These are phyloP conservation scores for Maccullochella peelii DNA, from an alignment of 2,113 vertebrate species.

Conservation along the genomic window DNA sequence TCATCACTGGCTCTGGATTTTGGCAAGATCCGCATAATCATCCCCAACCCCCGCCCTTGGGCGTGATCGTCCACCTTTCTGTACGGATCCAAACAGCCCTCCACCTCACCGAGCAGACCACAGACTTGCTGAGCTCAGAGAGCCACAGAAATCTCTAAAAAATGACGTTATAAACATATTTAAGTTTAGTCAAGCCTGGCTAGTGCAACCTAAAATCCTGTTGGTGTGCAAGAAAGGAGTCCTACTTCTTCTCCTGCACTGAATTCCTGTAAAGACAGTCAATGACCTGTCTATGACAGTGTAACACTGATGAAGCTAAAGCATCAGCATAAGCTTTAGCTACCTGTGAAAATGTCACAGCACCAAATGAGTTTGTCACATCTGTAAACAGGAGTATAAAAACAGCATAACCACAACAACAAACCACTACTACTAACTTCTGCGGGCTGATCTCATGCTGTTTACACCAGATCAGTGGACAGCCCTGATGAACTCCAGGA, in stretches of 20 bases:
- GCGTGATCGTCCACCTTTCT: conserved; percentile 51
- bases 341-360: no score
- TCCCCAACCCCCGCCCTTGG: conserved; percentile 48
- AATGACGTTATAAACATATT: no score
- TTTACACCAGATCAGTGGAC: conserved; percentile 65
- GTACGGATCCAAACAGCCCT: conserved; percentile 41
- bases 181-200: neutral
- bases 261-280: neutral
- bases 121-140: conserved; percentile 1
- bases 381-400: neutral
- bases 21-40: conserved; percentile 78
- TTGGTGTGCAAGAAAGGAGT: neutral
- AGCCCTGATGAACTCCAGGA: conserved; percentile 71
- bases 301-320: neutral
- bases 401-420: conserved; percentile 1
- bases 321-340: neutral
- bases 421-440: conserved; percentile 1
- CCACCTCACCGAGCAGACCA: conserved; percentile 30
- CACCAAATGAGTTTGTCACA: neutral
- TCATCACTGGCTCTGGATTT: conserved; percentile 76
- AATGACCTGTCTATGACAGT: neutral
- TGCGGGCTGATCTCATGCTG: conserved; percentile 20
- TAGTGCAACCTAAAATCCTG: neutral
- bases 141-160: neutral
- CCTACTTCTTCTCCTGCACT: neutral